A percentile compares a stretch with the other conserved stretches of the same genome.
These are phyloP conservation scores for Drymonia ruficornis DNA, from an alignment of 2,888 invertebrate species.

Conservation along the genomic window DNA sequence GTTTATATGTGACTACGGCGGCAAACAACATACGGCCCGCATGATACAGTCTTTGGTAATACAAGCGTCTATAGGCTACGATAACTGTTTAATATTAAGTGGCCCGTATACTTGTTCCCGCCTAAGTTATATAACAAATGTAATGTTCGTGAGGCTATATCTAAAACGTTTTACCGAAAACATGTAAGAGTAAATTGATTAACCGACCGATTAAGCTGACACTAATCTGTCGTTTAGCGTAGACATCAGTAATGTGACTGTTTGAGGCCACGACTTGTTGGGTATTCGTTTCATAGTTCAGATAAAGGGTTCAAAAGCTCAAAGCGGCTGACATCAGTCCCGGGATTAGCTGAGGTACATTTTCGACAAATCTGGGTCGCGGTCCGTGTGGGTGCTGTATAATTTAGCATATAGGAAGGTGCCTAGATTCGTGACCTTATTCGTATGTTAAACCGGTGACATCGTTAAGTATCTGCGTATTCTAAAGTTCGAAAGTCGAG, in stretches of 20 bases:
- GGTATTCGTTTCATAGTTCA: conserved; percentile 25
- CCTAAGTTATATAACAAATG: not conserved
- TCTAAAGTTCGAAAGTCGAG: not conserved
- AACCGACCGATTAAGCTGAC: conserved; percentile 8
- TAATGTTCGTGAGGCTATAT: too few species aligned
- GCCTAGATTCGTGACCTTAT: not conserved
- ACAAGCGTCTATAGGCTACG: too few species aligned
- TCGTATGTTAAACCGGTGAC: not conserved
- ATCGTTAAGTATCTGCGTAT: not conserved
- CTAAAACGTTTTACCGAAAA: too few species aligned
- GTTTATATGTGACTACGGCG: too few species aligned
- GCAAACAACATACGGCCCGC: too few species aligned
- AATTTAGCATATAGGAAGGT: not conserved
- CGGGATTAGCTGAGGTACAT: conserved; percentile 25
- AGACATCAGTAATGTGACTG: conserved; percentile 10
- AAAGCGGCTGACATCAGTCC: conserved; percentile 21
- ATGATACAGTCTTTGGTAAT: too few species aligned
- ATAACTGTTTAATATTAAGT: too few species aligned
- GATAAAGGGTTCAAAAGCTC: conserved; percentile 29
- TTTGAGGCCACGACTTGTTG: conserved; percentile 17
- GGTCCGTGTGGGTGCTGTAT: conserved; percentile 8
- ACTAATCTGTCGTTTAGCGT: conserved; percentile 15
- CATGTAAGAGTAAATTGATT: too few species aligned
- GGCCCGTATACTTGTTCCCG: too few species aligned
- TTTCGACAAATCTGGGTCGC: conserved; percentile 24